Percentiles rank a stretch among this genome's conserved stretches.
Conservation (phyloP, 2,113 vertebrate genomes). For the Cromileptes altivelis region DNA sequence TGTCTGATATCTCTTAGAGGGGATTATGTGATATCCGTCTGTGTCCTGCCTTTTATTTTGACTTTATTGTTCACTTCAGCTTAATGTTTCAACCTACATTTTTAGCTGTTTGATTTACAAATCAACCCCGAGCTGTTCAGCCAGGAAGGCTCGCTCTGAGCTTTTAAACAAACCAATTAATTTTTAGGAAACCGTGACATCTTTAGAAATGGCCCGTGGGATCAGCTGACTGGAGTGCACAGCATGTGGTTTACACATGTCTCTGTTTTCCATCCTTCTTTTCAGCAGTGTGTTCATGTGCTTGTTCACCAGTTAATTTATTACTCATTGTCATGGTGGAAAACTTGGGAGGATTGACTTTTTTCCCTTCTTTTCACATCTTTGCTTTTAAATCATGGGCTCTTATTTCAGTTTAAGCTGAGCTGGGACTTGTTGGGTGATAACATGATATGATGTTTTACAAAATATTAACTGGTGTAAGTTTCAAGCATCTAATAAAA, state of each 20-base stretch:
- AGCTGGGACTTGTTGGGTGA: not conserved
- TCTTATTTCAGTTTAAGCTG: not conserved
- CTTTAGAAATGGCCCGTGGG: conserved; percentile 6
- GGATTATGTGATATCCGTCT: conserved; percentile 3
- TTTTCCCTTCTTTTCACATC: not conserved
- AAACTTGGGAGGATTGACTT: not conserved
- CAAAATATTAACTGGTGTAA: not conserved
- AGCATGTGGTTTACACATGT: not conserved
- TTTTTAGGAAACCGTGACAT: conserved; percentile 28
- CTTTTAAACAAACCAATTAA: conserved; percentile 29
- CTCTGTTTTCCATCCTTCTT: not conserved
- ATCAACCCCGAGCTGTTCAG: conserved; percentile 20
- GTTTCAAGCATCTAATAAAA: not conserved
- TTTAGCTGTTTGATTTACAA: conserved; percentile 30
- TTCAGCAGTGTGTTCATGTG: conserved; percentile 14
- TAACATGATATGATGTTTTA: not conserved
- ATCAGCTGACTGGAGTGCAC: conserved; percentile 5
- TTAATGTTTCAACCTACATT: conserved; percentile 19
- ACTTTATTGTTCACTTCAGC: not conserved
- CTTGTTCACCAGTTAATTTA: conserved; percentile 6
- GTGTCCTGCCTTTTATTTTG: not conserved
- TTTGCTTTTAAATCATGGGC: not conserved
- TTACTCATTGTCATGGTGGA: not conserved
- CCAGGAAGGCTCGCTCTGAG: not conserved
- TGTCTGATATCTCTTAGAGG: not conserved